These are phyloP conservation scores for Genyomyrus donnyi DNA, from an alignment of 2,113 vertebrate species.

Conservation along the genomic window DNA sequence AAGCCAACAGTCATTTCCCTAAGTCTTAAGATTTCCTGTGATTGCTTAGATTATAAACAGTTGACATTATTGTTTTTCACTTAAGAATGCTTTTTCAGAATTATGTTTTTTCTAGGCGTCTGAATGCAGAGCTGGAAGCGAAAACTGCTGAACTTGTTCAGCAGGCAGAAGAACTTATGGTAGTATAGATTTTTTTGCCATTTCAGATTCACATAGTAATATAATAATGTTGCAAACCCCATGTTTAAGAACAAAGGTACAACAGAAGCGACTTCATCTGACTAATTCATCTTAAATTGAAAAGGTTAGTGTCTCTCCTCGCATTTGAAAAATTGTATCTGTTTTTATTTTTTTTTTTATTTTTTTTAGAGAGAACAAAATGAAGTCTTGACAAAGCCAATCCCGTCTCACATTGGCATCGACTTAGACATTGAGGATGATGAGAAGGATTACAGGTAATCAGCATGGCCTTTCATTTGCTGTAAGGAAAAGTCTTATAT, in stretches of 20 bases:
- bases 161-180: constrained; percentile 82
- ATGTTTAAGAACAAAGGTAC: not conserved
- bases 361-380: constrained; percentile 66
- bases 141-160: constrained; percentile 77
- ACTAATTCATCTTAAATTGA: not conserved
- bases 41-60: not conserved
- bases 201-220: not conserved
- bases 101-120: constrained; percentile 54
- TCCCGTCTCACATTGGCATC: constrained; percentile 51
- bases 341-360: constrained; percentile 12
- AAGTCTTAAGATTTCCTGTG: not conserved
- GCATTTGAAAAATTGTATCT: not conserved
- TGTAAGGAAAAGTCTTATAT: not conserved
- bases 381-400: constrained; percentile 60
- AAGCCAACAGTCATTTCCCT: not conserved
- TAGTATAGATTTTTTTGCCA: constrained; percentile 40
- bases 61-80: not conserved
- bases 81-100: not conserved
- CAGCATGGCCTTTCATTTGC: not conserved
- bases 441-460: constrained; percentile 56
- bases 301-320: not conserved
- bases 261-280: not conserved
- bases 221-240: not conserved
- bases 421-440: constrained; percentile 45
- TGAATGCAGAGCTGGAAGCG: constrained; percentile 88